These are phyloP conservation scores for Synanthedon myopaeformis DNA, from an alignment of 2,888 invertebrate species.

Conservation along the genomic window DNA sequence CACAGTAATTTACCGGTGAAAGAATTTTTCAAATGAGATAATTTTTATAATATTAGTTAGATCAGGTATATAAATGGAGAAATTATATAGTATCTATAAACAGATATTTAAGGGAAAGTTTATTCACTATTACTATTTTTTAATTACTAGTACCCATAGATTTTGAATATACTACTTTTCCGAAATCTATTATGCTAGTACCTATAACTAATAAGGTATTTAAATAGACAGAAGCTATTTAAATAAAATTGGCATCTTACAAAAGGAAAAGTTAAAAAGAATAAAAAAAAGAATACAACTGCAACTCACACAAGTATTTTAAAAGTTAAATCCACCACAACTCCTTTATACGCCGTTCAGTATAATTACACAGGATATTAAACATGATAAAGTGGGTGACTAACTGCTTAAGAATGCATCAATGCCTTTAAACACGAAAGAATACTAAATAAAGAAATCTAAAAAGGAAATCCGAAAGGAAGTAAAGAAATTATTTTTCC, in stretches of 20 bases:
- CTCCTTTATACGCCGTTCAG: not conserved
- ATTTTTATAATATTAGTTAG: no score
- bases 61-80: no score
- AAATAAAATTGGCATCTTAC: not conserved
- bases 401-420: conserved; percentile 2
- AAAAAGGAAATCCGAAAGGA: no score
- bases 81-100: no score
- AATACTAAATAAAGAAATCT: no score
- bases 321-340: not conserved
- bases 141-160: no score
- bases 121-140: not conserved
- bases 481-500: no score
- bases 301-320: not conserved
- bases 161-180: no score
- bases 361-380: not conserved
- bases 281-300: not conserved
- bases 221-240: not conserved
- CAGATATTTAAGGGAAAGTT: no score
- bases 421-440: not conserved
- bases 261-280: not conserved
- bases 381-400: conserved; percentile 1
- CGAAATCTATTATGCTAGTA: no score
- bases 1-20: no score
- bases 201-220: not conserved
- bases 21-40: no score